Evolutionary conservation across 2,113 vertebrate genomes (phyloP), one percentile per base, ranked within the genome.

Genomic region (Pluvialis apricaria): DNA sequence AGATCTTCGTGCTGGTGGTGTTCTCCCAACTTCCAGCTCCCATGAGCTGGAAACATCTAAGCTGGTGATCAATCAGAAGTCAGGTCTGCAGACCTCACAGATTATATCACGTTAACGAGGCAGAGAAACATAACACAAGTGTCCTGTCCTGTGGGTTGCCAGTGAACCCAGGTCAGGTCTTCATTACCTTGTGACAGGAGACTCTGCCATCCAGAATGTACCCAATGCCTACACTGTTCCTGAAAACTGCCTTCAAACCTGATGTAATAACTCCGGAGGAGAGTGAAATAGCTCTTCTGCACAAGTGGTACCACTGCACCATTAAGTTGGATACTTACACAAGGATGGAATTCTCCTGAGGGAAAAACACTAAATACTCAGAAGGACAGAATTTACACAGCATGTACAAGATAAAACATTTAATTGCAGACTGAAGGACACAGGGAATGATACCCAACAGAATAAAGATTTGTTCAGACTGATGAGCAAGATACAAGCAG

Each of bases 71-170:
- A 62, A 0, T 4, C 31, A 62, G 15, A 80, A 51, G 3, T 40
- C 42, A 52, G 36, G 52, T 38, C 29, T 95, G 65, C 65, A 91
- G 84, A 70, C 6, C 54, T 45, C 72, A 61, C 32, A 66, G 49
- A 45, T 32, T 5, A 2, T 6, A 49, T 8, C 38, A 40, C 0
- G 1, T 11, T 47, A 82, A 14, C 0, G 0, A 71, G 60, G 13
- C 31, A 79, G 24, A 92, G 82, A 36, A 90, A 82, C 11, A 3
- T 1, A 66, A 68, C 10, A 61, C 0, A 45, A 7, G 10, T 29
- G 47, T 47, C 51, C 75, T 51, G 25, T 68, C 54, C 36, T 19
- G 14, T 11, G 36, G 25, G 64, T 22, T 18, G 28, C 54, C 92
- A 61, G 66, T 8, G 2, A 92, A 86, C 9, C 4, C 26, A 34